Evolutionary conservation across 2,888 invertebrate species (phyloP).

Genomic region (Xanthia togata): DNA sequence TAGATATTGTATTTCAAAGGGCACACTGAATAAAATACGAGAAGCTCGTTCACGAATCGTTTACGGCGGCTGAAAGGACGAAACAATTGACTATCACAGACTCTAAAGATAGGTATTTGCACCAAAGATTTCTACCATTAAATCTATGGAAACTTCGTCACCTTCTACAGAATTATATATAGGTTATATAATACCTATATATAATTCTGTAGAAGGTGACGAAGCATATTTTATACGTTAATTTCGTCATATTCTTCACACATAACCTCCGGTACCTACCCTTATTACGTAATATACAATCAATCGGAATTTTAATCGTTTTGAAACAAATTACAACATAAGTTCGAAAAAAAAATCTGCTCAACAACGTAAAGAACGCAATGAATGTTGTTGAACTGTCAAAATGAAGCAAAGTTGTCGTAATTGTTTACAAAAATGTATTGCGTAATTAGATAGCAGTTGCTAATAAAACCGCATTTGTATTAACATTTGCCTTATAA

Average conservation of each 20-base stretch:
- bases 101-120: not conserved
- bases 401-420: too few relatives aligned
- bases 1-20: constrained; percentile 37
- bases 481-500: not conserved
- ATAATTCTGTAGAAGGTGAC: too few relatives aligned
- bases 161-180: not conserved
- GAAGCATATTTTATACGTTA: too few relatives aligned
- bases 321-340: too few relatives aligned
- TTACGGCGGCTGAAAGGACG: not conserved
- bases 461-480: not conserved
- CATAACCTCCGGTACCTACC: not conserved
- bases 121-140: constrained; percentile 21
- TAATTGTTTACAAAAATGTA: too few relatives aligned
- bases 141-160: not conserved
- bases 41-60: constrained; percentile 17
- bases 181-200: too few relatives aligned
- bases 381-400: too few relatives aligned
- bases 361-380: too few relatives aligned
- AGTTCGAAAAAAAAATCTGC: too few relatives aligned
- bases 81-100: constrained; percentile 32
- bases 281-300: too few relatives aligned
- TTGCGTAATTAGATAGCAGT: too few relatives aligned
- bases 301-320: too few relatives aligned
- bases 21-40: constrained; percentile 26
- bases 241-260: not conserved